phyloP scores from a whole-genome alignment of 2,888 invertebrate genomes.

The Allolobophora icterica region DNA sequence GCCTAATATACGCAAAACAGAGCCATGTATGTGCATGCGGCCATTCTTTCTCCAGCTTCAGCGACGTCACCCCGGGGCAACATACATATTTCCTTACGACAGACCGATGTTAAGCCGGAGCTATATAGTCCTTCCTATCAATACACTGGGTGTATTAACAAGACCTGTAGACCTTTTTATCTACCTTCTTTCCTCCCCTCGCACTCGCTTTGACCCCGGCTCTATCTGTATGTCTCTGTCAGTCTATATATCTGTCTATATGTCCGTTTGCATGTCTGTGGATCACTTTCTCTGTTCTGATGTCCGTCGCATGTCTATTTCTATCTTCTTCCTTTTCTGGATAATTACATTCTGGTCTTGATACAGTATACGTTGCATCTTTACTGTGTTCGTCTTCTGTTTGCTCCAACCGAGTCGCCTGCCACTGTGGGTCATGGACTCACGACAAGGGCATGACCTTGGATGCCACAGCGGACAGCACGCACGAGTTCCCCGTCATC shows the following conservation, averaged over 20 bases:
- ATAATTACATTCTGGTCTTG: not conserved
- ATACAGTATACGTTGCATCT: not conserved
- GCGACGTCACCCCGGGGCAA: not conserved
- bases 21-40: too few relatives aligned
- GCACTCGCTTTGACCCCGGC: not conserved
- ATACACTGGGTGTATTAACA: not conserved
- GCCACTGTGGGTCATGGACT: not conserved
- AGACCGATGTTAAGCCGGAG: not conserved
- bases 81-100: not conserved
- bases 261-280: not conserved
- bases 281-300: not conserved
- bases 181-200: not conserved
- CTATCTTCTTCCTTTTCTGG: too few relatives aligned
- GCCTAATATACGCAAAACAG: not conserved
- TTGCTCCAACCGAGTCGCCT: not conserved
- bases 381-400: not conserved
- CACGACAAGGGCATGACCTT: not conserved
- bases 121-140: not conserved
- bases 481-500: too few relatives aligned
- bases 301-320: not conserved
- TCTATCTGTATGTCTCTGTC: not conserved
- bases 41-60: not conserved
- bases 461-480: not conserved
- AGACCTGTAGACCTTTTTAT: not conserved
- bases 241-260: not conserved